Conservation (phyloP, 2,888 invertebrate genomes). For the Cheilosia soror region DNA sequence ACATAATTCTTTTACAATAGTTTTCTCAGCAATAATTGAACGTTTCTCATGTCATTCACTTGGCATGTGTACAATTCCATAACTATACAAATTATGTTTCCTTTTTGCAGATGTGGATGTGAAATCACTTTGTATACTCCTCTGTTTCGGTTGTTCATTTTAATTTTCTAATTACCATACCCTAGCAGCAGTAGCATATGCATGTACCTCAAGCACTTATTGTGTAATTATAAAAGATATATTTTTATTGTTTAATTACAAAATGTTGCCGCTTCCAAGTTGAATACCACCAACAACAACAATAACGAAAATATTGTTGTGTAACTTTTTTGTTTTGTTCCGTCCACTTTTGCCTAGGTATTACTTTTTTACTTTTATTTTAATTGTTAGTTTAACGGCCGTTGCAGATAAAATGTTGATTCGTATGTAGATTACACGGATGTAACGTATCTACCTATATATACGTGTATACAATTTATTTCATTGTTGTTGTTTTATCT, state of each 20-base stretch:
- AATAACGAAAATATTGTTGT: slow-evolving; percentile 52
- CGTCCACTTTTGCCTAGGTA: slow-evolving; percentile 59
- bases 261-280: slow-evolving; percentile 67
- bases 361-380: slow-evolving; percentile 71
- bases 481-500: slow-evolving; percentile 39
- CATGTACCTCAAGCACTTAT: slow-evolving; percentile 40
- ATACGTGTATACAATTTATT: slow-evolving; percentile 55
- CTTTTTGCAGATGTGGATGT: slow-evolving; percentile 50
- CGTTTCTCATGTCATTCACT: slow-evolving; percentile 65
- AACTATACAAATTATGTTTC: slow-evolving; percentile 26
- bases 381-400: slow-evolving; percentile 74
- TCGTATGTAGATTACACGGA: slow-evolving; percentile 73
- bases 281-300: slow-evolving; percentile 30
- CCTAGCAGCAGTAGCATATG: slow-evolving; percentile 23
- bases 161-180: slow-evolving; percentile 70
- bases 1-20: background rate
- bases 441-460: slow-evolving; percentile 62
- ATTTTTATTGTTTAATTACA: slow-evolving; percentile 72
- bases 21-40: slow-evolving; percentile 40
- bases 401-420: slow-evolving; percentile 73
- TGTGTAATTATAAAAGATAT: slow-evolving; percentile 68
- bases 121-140: slow-evolving; percentile 36
- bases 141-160: slow-evolving; percentile 60
- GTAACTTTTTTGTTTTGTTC: slow-evolving; percentile 49
- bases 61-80: slow-evolving; percentile 29